These are phyloP conservation scores for Triplophysa dalaica DNA, from an alignment of 2,113 vertebrate genomes.

Conservation along the genomic window DNA sequence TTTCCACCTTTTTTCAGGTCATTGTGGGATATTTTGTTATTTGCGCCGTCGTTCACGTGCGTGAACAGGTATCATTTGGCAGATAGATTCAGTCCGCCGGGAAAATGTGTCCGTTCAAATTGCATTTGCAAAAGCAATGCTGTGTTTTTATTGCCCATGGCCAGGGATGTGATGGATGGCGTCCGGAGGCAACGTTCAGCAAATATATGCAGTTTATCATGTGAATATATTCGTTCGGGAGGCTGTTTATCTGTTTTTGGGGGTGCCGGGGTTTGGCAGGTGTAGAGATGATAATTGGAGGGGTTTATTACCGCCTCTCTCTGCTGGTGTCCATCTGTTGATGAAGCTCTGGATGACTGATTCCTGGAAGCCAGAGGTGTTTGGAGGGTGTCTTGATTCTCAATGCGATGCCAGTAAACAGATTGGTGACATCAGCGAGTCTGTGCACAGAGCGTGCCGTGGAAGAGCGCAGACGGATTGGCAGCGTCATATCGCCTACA, in stretches of 20 bases:
- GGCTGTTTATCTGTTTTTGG: background rate
- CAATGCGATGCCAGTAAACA: slow-evolving; percentile 31
- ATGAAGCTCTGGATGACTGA: slow-evolving; percentile 40
- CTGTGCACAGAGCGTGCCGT: slow-evolving; percentile 5
- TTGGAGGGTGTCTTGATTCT: background rate
- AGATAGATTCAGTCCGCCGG: background rate
- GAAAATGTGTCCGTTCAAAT: background rate
- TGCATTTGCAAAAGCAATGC: slow-evolving; percentile 11
- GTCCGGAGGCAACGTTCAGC: slow-evolving; percentile 28
- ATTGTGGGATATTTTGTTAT: background rate
- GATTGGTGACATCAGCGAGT: slow-evolving; percentile 20
- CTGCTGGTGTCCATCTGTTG: slow-evolving; percentile 44
- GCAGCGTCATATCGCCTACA: slow-evolving; percentile 21
- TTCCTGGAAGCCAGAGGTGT: slow-evolving; percentile 22
- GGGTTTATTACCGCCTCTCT: slow-evolving; percentile 39
- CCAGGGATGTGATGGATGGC: slow-evolving; percentile 39
- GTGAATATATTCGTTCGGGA: slow-evolving; percentile 24
- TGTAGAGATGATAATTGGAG: slow-evolving; percentile 33
- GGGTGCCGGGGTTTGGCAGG: slow-evolving; percentile 31
- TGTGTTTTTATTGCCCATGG: slow-evolving; percentile 4
- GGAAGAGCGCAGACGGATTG: slow-evolving; percentile 16
- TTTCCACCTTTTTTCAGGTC: background rate
- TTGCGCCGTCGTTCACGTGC: background rate
- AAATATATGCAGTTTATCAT: slow-evolving; percentile 36
- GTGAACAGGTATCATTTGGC: background rate